These are phyloP conservation scores for Zaprionus davidi DNA, from an alignment of 1,140 invertebrate species.

Conservation along the genomic window DNA sequence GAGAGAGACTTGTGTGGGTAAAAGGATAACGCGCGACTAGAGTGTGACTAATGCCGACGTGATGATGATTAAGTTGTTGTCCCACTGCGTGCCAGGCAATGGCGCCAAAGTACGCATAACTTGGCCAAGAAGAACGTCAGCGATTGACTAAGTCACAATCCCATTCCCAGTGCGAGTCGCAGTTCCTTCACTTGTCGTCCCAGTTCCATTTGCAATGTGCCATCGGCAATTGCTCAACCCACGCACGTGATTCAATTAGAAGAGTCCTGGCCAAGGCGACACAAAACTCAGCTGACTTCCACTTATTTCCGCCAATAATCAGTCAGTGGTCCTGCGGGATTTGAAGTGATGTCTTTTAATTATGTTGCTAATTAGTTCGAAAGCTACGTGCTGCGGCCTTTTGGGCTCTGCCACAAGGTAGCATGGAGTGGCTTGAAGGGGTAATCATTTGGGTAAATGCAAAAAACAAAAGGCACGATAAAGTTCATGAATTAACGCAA, in stretches of 20 bases:
- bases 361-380: constrained; percentile 69
- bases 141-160: constrained; percentile 39
- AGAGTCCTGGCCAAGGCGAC: constrained; percentile 39
- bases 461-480: background rate
- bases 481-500: background rate
- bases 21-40: constrained; percentile 68
- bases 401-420: background rate
- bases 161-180: constrained; percentile 30
- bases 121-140: constrained; percentile 36
- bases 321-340: constrained; percentile 63
- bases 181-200: constrained; percentile 21
- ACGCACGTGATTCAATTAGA: constrained; percentile 78
- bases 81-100: constrained; percentile 58
- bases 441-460: background rate
- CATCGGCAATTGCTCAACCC: constrained; percentile 48
- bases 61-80: constrained; percentile 80
- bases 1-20: background rate
- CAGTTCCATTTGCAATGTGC: constrained; percentile 36
- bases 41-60: constrained; percentile 79
- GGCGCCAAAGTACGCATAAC: constrained; percentile 46
- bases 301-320: constrained; percentile 58
- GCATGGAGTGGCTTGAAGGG: background rate
- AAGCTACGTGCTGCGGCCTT: constrained; percentile 64
- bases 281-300: constrained; percentile 41
- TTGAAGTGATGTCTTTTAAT: constrained; percentile 68